These are phyloP conservation scores for Oligia fasciuncula DNA, from an alignment of 2,888 invertebrate species.

Conservation along the genomic window DNA sequence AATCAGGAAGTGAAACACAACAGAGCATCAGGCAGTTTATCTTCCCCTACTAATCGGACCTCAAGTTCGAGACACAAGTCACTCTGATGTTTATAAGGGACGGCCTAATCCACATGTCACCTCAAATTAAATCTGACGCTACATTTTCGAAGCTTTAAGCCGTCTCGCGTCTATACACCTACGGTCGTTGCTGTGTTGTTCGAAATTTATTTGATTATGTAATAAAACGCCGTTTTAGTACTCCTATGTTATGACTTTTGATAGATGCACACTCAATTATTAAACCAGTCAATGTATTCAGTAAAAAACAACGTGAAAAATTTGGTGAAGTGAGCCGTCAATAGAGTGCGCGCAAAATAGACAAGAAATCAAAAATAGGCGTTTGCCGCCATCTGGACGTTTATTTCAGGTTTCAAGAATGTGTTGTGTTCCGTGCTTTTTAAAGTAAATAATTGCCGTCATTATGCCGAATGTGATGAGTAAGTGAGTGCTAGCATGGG, in stretches of 20 bases:
- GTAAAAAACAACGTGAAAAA: not conserved
- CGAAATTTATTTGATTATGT: slow-evolving; percentile 12
- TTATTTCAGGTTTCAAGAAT: no score
- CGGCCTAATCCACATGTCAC: slow-evolving; percentile 56
- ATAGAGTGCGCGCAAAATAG: not conserved
- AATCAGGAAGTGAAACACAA: slow-evolving; percentile 49
- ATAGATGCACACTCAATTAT: not conserved
- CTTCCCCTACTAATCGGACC: slow-evolving; percentile 57
- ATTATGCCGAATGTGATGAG: no score
- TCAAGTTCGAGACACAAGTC: slow-evolving; percentile 54
- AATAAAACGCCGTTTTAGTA: not conserved
- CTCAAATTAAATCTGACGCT: slow-evolving; percentile 60
- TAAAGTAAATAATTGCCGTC: no score
- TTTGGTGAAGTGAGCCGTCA: not conserved
- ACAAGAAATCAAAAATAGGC: no score
- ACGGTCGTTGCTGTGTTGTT: not conserved
- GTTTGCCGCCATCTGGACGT: no score
- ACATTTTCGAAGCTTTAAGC: slow-evolving; percentile 57
- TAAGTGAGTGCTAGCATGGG: no score
- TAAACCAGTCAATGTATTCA: not conserved
- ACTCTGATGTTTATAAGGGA: slow-evolving; percentile 63
- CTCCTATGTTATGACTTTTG: not conserved
- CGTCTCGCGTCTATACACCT: slow-evolving; percentile 11
- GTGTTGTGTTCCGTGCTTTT: no score
- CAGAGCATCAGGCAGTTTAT: slow-evolving; percentile 49